Conservation (phyloP, 2,888 invertebrate genomes). For the Trichogramma evanescens region DNA sequence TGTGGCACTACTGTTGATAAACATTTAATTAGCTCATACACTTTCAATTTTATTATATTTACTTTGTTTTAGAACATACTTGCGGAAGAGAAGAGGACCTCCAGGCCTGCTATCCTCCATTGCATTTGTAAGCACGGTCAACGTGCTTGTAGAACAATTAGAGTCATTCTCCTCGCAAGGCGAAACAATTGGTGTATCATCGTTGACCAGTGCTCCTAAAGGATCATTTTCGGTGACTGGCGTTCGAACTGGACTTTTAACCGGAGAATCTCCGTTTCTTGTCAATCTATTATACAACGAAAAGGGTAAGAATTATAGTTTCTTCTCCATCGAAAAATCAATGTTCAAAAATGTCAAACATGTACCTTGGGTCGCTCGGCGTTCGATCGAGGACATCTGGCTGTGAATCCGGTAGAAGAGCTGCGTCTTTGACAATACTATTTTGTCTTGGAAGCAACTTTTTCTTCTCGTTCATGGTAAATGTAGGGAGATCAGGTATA, state of each 20-base stretch:
- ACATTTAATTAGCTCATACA: slow-evolving; percentile 12
- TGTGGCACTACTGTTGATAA: slow-evolving; percentile 28
- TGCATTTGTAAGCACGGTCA: slow-evolving; percentile 42
- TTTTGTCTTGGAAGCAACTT: slow-evolving; percentile 41
- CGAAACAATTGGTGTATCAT: slow-evolving; percentile 45
- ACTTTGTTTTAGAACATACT: slow-evolving; percentile 27
- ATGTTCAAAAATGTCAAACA: background rate
- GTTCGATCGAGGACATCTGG: slow-evolving; percentile 37
- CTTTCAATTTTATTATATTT: slow-evolving; percentile 1
- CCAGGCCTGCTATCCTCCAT: slow-evolving; percentile 39
- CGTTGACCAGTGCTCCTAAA: slow-evolving; percentile 65
- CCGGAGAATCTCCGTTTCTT: slow-evolving; percentile 39
- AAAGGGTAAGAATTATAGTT: background rate
- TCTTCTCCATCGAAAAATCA: background rate
- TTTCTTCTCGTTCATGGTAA: slow-evolving; percentile 39
- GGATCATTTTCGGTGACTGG: slow-evolving; percentile 90
- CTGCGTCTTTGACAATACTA: slow-evolving; percentile 43
- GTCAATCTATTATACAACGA: slow-evolving; percentile 27
- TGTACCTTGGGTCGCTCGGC: slow-evolving; percentile 37
- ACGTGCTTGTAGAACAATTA: slow-evolving; percentile 45
- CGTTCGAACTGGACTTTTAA: slow-evolving; percentile 55
- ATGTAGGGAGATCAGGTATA: slow-evolving; percentile 42
- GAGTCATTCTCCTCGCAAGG: slow-evolving; percentile 46
- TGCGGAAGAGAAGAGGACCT: slow-evolving; percentile 44
- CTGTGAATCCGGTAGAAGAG: slow-evolving; percentile 32